Conservation (phyloP, 2,797 vertebrate genomes). For the Macropodus opercularis region DNA sequence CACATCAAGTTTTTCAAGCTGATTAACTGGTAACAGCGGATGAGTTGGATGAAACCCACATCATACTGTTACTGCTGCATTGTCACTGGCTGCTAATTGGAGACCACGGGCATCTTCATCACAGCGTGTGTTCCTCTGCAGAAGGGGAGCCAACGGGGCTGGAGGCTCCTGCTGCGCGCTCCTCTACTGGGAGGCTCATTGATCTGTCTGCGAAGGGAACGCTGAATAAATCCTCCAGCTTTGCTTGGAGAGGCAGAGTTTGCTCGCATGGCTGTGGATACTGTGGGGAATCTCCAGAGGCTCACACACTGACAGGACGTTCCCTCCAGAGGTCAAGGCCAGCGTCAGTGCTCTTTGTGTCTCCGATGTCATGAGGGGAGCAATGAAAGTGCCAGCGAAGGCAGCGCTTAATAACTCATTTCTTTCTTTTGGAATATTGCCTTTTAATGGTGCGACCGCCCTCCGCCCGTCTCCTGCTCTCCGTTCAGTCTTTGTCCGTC, state of each 20-base stretch:
- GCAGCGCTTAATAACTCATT: background rate
- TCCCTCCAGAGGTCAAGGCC: slow-evolving; percentile 5
- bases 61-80: slow-evolving; percentile 10
- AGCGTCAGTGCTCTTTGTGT: background rate
- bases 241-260: background rate
- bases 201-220: slow-evolving; percentile 48
- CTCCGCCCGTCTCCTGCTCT: no score
- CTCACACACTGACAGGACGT: slow-evolving; percentile 1
- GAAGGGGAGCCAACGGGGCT: slow-evolving; percentile 39
- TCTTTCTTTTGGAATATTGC: background rate
- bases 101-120: slow-evolving; percentile 34
- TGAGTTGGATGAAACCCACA: slow-evolving; percentile 5
- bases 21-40: no score
- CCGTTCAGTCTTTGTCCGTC: no score
- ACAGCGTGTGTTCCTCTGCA: slow-evolving; percentile 9
- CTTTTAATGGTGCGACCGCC: no score
- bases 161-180: slow-evolving; percentile 24
- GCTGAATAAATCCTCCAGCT: slow-evolving; percentile 5
- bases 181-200: slow-evolving; percentile 30
- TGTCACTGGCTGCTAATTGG: slow-evolving; percentile 24
- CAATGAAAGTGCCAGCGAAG: background rate
- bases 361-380: background rate
- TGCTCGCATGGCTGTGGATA: slow-evolving; percentile 7
- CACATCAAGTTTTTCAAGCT: background rate
- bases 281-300: background rate